A percentile compares a stretch with the other conserved stretches of the same genome.
Evolutionary conservation across 2,113 vertebrate species (phyloP).

Genomic region (Silurus meridionalis): DNA sequence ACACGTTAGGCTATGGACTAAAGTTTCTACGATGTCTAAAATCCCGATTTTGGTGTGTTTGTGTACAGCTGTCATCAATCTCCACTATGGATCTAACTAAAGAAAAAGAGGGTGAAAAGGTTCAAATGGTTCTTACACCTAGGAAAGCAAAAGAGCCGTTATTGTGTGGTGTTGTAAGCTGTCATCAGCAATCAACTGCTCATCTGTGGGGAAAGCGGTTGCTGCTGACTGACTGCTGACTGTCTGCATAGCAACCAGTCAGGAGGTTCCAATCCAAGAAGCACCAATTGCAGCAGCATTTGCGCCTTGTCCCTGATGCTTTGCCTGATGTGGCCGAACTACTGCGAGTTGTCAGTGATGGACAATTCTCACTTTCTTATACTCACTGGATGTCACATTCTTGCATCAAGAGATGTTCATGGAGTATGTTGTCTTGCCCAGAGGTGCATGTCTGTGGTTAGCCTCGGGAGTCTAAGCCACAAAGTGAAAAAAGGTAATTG

Average conservation of each 20-base stretch:
- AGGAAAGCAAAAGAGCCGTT: conserved; percentile 16
- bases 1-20: neutral
- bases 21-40: conserved; percentile 1
- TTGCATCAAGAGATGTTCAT: conserved; percentile 64
- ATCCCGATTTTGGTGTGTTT: neutral
- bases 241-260: conserved; percentile 63
- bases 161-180: conserved; percentile 13
- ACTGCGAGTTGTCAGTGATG: conserved; percentile 53
- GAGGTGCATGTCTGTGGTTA: conserved; percentile 47
- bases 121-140: conserved; percentile 16
- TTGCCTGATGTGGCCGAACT: conserved; percentile 51
- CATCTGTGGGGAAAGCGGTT: conserved; percentile 31
- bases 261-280: conserved; percentile 58
- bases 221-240: conserved; percentile 37
- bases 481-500: conserved; percentile 47
- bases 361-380: conserved; percentile 52
- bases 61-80: neutral
- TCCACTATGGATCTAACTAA: neutral
- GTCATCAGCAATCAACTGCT: conserved; percentile 45
- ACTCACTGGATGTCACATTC: conserved; percentile 54
- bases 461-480: conserved; percentile 40
- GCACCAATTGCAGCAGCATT: conserved; percentile 60
- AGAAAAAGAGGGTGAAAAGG: conserved; percentile 1
- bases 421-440: conserved; percentile 51
- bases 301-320: conserved; percentile 47